Base-by-base conservation (phyloP, 2,113 vertebrate genomes). In the Tilapia sparmanii region DNA sequence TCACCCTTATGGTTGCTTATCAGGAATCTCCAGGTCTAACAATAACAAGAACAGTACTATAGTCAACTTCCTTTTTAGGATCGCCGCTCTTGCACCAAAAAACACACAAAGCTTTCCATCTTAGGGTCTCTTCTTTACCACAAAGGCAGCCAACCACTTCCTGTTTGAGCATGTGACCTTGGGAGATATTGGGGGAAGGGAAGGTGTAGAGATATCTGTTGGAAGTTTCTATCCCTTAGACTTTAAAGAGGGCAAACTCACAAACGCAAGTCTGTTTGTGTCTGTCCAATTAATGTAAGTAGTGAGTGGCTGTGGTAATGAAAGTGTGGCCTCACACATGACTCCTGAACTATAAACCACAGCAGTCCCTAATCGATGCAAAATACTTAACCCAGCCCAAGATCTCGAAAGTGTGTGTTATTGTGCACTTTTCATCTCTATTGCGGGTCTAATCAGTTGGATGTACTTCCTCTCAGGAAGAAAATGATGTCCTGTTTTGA, bases 401-500 rank as follows among this genome's bases (percentile, higher is more conserved):
- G 29, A 40, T 42, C 29, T 81, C 22, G 10, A 22, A 82, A 82
- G 73, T 35, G 84, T 86, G 83, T 50, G 78, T 38, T 57, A 15
- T 5, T 68, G 42, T 83, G 87, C 40, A 47, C 61, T 50, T 83
- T 71, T 76, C 76, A 89, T 92, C 85, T 93, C 82, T 82, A 80
- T 82, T 80, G 83, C 73, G 4, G n/a, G 2, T 88, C 92, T 87
- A 89, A 94, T 94, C 91, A 89, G 86, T 47, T 73, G 59, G 86
- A 90, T 89, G 90, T 24, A 81, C 86, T 94, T 92, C 93, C 89
- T 90, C 80, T 15, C 79, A 87, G 91, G 89, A 94, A 86, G 68
- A 87, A 63, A 57, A 91, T 81, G 38, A 87, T 71, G 81, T 94
- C 87, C 93, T 93, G 92, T 95, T 95, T 93, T 90, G 73, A 90